Evolutionary conservation across 2,888 invertebrate genomes (phyloP).

Genomic region (Coelogynopora nodosa): DNA sequence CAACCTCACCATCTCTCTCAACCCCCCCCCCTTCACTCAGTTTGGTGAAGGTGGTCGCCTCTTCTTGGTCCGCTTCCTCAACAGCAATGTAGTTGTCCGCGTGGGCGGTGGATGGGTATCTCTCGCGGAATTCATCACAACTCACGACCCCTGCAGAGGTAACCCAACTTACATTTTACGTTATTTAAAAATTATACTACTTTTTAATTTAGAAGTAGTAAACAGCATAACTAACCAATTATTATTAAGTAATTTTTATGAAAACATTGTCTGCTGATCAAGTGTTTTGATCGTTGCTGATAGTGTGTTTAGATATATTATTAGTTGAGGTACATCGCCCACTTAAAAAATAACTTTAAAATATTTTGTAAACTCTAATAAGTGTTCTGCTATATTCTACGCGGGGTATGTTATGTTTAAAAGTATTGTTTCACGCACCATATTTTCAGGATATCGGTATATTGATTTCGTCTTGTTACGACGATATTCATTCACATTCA

Average conservation of each 20-base stretch:
- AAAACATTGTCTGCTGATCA: too few relatives aligned
- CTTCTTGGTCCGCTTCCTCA: slow-evolving; percentile 39
- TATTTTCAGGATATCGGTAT: not conserved
- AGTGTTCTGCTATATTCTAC: too few relatives aligned
- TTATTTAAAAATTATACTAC: not conserved
- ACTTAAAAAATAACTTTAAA: too few relatives aligned
- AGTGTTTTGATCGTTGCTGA: too few relatives aligned
- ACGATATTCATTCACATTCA: not conserved
- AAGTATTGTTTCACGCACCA: not conserved
- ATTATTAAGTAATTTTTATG: not conserved
- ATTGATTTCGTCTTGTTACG: slow-evolving; percentile 3
- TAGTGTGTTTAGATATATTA: too few relatives aligned
- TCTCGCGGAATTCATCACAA: slow-evolving; percentile 32
- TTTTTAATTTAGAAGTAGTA: not conserved
- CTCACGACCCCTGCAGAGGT: slow-evolving; percentile 41
- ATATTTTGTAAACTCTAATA: too few relatives aligned
- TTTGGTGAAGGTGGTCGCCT: slow-evolving; percentile 60
- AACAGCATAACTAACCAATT: too few relatives aligned
- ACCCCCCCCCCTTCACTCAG: too few relatives aligned
- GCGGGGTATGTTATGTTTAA: too few relatives aligned
- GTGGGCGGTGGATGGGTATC: slow-evolving; percentile 42
- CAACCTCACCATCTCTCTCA: too few relatives aligned
- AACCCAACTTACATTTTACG: not conserved
- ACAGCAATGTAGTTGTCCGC: slow-evolving; percentile 35
- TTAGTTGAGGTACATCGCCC: too few relatives aligned